Conservation (phyloP, 2,888 invertebrate genomes). For the Cryptus armator region DNA sequence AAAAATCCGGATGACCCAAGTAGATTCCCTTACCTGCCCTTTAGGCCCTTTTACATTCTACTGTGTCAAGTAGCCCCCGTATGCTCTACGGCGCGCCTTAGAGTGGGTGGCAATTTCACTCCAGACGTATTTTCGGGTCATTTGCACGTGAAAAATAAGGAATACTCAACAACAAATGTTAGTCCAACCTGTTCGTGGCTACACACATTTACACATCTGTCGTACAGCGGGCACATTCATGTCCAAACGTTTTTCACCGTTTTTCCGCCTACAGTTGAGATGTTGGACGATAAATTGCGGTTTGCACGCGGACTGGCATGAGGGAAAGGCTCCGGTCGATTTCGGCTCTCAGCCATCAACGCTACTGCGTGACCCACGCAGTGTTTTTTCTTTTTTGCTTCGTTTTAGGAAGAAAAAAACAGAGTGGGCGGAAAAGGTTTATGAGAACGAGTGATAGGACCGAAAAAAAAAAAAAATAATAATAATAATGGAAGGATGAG, state of each 20-base stretch:
- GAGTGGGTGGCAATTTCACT: not conserved
- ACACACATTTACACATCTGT: conserved; percentile 13
- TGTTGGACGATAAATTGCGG: conserved; percentile 35
- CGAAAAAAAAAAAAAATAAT: not conserved
- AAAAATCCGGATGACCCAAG: too few relatives aligned
- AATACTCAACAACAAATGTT: not conserved
- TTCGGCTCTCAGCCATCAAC: not conserved
- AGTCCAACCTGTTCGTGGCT: not conserved
- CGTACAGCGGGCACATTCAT: not conserved
- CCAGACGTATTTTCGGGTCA: not conserved
- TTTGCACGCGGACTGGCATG: conserved; percentile 1
- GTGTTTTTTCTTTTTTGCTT: conserved; percentile 28
- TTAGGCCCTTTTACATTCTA: too few relatives aligned
- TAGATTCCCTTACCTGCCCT: too few relatives aligned
- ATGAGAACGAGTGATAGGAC: not conserved
- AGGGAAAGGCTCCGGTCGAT: conserved; percentile 19
- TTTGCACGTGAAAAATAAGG: not conserved
- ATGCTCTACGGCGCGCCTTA: too few relatives aligned
- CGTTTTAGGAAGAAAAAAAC: conserved; percentile 16
- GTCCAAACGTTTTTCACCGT: conserved; percentile 14
- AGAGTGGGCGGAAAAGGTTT: not conserved
- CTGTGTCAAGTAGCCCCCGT: not conserved
- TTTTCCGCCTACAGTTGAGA: conserved; percentile 13
- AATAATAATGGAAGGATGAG: not conserved
- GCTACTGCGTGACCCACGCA: conserved; percentile 34